Evolutionary conservation across 2,113 vertebrate species (phyloP).

Genomic region (Smithornis capensis): DNA sequence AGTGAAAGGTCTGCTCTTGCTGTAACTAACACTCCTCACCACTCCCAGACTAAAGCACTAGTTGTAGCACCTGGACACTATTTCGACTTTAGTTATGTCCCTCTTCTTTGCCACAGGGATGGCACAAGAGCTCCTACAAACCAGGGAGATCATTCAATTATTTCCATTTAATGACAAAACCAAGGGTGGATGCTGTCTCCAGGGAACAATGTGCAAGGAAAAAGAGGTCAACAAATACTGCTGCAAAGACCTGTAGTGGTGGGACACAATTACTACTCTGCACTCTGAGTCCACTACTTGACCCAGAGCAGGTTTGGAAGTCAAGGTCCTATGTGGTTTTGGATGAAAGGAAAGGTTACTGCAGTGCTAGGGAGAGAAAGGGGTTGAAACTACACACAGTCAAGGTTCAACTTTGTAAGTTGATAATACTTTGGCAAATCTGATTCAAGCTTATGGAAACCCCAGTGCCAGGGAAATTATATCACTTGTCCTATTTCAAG

Average conservation of each 20-base stretch:
- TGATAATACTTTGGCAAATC: not conserved
- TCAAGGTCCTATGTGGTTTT: not conserved
- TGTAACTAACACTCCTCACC: not conserved
- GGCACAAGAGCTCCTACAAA: not conserved
- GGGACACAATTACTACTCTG: fast-evolving
- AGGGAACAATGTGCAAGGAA: not conserved
- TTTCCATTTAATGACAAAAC: not conserved
- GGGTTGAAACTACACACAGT: fast-evolving
- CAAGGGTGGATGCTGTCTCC: not conserved
- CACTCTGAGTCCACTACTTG: not conserved
- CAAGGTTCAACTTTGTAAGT: not conserved
- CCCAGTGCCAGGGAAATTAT: not conserved
- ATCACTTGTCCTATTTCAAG: not conserved
- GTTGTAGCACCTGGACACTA: not conserved
- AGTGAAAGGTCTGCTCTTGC: not conserved
- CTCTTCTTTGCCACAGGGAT: not conserved
- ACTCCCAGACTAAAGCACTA: fast-evolving
- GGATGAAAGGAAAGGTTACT: not conserved
- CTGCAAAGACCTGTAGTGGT: not conserved
- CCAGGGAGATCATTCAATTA: not conserved
- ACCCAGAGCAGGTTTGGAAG: not conserved
- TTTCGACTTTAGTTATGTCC: not conserved
- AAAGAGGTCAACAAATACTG: not conserved
- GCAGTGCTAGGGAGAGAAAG: not conserved
- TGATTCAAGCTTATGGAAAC: not conserved